A percentile compares a stretch with the other conserved stretches of the same genome.
These are phyloP conservation scores for Lineus longissimus DNA, from an alignment of 1,140 invertebrate species.

Conservation along the genomic window DNA sequence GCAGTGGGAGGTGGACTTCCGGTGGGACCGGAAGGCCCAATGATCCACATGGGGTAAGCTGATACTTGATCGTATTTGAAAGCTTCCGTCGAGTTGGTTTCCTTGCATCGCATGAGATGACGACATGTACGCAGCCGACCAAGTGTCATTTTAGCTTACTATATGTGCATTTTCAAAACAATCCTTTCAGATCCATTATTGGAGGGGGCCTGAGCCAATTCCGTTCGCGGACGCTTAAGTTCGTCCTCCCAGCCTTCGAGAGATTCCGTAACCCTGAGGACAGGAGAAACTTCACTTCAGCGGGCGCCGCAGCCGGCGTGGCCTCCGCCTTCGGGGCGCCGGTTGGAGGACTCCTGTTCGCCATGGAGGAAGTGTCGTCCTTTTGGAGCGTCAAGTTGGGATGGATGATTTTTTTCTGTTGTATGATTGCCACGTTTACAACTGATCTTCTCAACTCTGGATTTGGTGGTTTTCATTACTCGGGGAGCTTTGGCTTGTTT, in stretches of 20 bases:
- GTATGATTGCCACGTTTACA: constrained; percentile 37
- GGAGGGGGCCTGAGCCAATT: constrained; percentile 37
- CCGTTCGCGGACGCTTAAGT: constrained; percentile 25
- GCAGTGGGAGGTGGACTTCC: constrained; percentile 38
- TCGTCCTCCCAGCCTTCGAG: constrained; percentile 28
- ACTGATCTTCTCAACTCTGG: constrained; percentile 37
- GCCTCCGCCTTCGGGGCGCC: constrained; percentile 92
- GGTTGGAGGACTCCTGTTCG: constrained; percentile 91
- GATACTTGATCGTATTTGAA: no score
- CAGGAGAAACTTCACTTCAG: constrained; percentile 90
- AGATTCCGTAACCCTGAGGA: constrained; percentile 33
- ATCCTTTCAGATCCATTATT: constrained; percentile 25
- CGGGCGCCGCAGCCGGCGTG: constrained; percentile 88
- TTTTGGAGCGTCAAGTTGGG: constrained; percentile 36
- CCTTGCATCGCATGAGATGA: no score
- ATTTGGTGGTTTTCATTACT: constrained; percentile 27
- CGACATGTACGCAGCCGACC: no score
- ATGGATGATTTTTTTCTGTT: constrained; percentile 42
- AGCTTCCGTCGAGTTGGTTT: no score
- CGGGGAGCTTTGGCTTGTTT: constrained; percentile 30
- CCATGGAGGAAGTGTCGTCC: constrained; percentile 74
- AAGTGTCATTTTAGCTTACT: no score
- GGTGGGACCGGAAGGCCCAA: constrained; percentile 43
- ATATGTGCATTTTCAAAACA: no score
- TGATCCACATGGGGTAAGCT: constrained; percentile 29